Evolutionary conservation across 2,888 invertebrate genomes (phyloP).

Genomic region (Encarsia formosa): DNA sequence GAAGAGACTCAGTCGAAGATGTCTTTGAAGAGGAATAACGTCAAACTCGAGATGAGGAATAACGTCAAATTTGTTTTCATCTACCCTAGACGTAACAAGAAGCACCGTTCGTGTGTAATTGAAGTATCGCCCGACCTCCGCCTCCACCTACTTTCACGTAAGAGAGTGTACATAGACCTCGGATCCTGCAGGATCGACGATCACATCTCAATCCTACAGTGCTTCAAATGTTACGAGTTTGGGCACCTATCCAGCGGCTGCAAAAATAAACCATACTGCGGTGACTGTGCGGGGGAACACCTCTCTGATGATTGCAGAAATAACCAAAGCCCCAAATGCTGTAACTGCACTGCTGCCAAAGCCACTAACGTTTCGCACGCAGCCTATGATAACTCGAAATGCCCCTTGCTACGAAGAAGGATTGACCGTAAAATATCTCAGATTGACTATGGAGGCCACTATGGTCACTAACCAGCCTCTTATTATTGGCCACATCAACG

Average conservation of each 20-base stretch:
- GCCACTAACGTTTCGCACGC: not conserved
- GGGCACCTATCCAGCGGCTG: not conserved
- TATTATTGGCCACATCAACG: not conserved
- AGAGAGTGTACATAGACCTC: not conserved
- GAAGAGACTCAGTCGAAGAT: too few relatives aligned
- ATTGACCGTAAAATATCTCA: not conserved
- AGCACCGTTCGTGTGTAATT: not conserved
- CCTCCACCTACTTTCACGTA: not conserved
- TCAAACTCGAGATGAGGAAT: too few relatives aligned
- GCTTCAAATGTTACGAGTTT: not conserved
- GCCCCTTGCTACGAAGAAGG: not conserved
- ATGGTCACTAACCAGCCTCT: too few relatives aligned
- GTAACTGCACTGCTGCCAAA: not conserved
- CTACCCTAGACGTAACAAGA: not conserved
- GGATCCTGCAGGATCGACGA: not conserved
- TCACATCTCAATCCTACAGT: not conserved
- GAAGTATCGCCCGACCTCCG: not conserved
- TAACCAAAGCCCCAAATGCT: not conserved
- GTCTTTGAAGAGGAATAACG: too few relatives aligned
- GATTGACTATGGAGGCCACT: constrained; percentile 1
- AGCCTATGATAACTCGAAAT: not conserved
- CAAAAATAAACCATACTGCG: not conserved
- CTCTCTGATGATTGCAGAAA: not conserved
- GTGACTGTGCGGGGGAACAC: not conserved
- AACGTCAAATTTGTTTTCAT: not conserved